Evolutionary conservation across 1,140 invertebrate species (phyloP), one percentile per base, ranked within the genome.

Genomic region (Parasteatoda tepidariorum): DNA sequence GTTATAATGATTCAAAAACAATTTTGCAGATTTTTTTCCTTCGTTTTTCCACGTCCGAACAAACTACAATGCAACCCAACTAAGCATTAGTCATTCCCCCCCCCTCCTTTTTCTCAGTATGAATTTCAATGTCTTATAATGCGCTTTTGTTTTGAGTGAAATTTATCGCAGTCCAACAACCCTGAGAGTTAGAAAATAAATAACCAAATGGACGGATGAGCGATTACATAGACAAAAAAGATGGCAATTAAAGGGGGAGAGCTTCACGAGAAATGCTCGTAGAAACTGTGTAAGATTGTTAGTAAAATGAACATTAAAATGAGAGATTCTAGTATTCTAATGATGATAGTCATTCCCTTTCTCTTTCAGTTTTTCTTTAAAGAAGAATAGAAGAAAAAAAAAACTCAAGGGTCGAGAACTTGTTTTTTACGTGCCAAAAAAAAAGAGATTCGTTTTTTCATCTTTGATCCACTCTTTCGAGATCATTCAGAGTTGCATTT

Each of bases 181-280:
- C 38, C 38, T 48, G 38, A 18, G 18, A 48, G 38, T n/a, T n/a
- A n/a, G n/a, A n/a, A n/a, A n/a, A n/a, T 13, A 48, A 48, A 48
- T 48, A 48, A 48, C 38, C 18, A 59, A 59, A 59, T 13, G 57
- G 7, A 26, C 57, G 57, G 57, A 59, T 24, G 57, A 22, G 24
- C 57, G 24, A 59, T 59, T 59, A 59, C 57, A 22, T 22, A 59
- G 57, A 59, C 57, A 59, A 59, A n/a, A n/a, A 59, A 26, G 57
- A 48, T 22, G 18, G 57, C 24, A 24, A 59, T 59, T 59, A 59
- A 59, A 59, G 57, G 24, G 57, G 57, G 57, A 18, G 18, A 18
- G 9, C 9, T 48, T 48, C 38, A 48, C 38, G 38, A 48, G 18
- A n/a, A n/a, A n/a, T 13, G 38, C 38, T 13, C 38, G 38, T 48